phyloP scores from a whole-genome alignment of 1,140 invertebrate genomes.

The Tetramorium parvispinum region DNA sequence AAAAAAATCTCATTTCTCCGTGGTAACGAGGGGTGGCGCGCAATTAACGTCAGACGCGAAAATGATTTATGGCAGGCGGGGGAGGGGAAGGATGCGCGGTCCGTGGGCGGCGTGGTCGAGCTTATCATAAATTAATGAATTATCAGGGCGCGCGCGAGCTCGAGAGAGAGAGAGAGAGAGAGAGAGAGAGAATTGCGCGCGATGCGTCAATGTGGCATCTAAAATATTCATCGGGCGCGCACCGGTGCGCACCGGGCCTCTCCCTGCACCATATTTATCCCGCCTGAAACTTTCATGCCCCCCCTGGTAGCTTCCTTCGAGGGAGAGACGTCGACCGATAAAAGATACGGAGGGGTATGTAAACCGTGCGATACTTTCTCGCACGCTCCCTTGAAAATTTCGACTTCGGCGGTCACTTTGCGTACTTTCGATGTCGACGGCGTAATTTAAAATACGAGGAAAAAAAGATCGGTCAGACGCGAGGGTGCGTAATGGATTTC shows the following conservation, averaged over 20 bases:
- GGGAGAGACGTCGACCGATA: background rate
- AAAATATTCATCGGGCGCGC: conserved; percentile 76
- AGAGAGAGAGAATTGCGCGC: conserved; percentile 44
- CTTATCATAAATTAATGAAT: conserved; percentile 83
- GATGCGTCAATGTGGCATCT: conserved; percentile 74
- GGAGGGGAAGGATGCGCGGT: conserved; percentile 60
- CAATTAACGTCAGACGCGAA: conserved; percentile 81
- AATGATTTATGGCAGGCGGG: conserved; percentile 79
- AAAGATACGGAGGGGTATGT: conserved; percentile 19
- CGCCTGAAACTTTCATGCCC: conserved; percentile 62
- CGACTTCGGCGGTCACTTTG: background rate
- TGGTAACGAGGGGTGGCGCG: conserved; percentile 79
- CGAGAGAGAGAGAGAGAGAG: background rate
- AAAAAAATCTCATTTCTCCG: conserved; percentile 82
- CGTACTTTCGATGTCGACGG: background rate
- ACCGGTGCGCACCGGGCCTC: conserved; percentile 35
- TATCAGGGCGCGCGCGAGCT: conserved; percentile 70
- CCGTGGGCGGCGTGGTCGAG: conserved; percentile 66
- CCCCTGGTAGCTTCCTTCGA: conserved; percentile 17
- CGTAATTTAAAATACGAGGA: too few species aligned
- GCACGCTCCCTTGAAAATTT: background rate
- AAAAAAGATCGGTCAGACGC: too few species aligned
- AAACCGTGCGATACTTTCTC: background rate
- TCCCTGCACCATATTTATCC: conserved; percentile 61
- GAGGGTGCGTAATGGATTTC: too few species aligned